Evolutionary conservation across 1,140 invertebrate genomes (phyloP), one percentile per base, ranked within the genome.

Genomic region (Bombus superbus): DNA sequence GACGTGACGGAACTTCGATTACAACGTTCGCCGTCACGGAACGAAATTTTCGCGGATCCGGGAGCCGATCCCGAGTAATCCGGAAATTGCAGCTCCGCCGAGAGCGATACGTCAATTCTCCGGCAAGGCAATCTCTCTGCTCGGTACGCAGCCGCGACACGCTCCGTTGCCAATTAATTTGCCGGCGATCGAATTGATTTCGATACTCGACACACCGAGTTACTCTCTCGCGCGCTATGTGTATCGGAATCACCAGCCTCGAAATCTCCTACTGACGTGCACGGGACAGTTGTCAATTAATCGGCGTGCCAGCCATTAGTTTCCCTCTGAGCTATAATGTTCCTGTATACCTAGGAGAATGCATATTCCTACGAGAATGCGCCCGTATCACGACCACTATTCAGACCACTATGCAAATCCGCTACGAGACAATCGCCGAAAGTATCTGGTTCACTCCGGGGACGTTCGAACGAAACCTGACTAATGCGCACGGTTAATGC

Each of bases 151-250:
- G 68, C 66, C 66, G 69, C 59, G 81, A 84, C 81, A 79, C 82
- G 86, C 57, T 85, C 75, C 68, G 69, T 87, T 84, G 86, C 81
- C 82, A 87, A 87, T 87, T 87, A 87, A 87, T 87, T 83, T 86
- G 69, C 81, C 82, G 47, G 15, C 74, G 82, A 84, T 79, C 74
- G 57, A 84, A 87, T 84, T 87, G 86, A 87, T 87, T 87, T 87
- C 82, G 81, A 84, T 83, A 72, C 68, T 87, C 74, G 82, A 42
- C 76, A 59, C 74, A 47, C 64, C 25, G 35, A 77, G 72, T 69
- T 72, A 83, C 72, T 76, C 81, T n/a, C n/a, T 32, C 62, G 47
- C 59, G 62, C 35, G 74, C 47, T 83, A 64, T 71, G 38, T 28
- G 47, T 44, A 83, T 47, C 80, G 81, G 74, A 84, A 78, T 84